Conservation (phyloP, 2,888 invertebrate species). For the Cyclophora albipunctata region DNA sequence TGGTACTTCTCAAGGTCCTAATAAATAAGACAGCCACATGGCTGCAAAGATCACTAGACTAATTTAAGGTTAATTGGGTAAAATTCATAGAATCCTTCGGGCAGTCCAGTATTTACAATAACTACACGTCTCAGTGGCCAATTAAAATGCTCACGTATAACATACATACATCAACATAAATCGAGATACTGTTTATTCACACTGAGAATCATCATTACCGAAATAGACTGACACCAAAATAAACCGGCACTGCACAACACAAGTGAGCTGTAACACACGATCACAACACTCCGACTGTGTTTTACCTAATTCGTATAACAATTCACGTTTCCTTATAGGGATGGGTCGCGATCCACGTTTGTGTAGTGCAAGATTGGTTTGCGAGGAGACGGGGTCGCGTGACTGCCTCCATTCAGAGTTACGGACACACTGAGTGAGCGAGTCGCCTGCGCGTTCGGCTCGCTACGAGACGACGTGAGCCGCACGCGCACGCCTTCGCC, state of each 20-base stretch:
- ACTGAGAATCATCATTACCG: conserved; percentile 43
- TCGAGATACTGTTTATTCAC: conserved; percentile 53
- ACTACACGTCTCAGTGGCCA: conserved; percentile 20
- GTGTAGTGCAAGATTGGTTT: conserved; percentile 23
- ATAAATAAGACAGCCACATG: no score
- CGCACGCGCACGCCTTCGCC: conserved; percentile 57
- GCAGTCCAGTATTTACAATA: background rate
- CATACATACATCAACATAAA: conserved; percentile 17
- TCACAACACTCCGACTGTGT: conserved; percentile 29
- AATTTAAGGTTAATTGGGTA: no score
- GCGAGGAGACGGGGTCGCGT: conserved; percentile 39
- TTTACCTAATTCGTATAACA: conserved; percentile 23
- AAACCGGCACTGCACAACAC: conserved; percentile 45
- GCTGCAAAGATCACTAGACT: no score
- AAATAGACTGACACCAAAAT: conserved; percentile 64
- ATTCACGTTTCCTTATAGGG: conserved; percentile 33
- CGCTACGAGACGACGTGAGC: conserved; percentile 22
- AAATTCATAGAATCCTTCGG: no score
- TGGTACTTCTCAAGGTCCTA: no score
- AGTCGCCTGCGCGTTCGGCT: conserved; percentile 27
- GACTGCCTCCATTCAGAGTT: conserved; percentile 62
- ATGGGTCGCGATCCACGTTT: conserved; percentile 31
- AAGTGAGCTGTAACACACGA: conserved; percentile 31
- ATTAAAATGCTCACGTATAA: conserved; percentile 23
- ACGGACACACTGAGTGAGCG: conserved; percentile 51